A percentile compares a stretch with the other conserved stretches of the same genome.
phyloP scores from a whole-genome alignment of 2,888 invertebrate species.

The Spodoptera exigua region DNA sequence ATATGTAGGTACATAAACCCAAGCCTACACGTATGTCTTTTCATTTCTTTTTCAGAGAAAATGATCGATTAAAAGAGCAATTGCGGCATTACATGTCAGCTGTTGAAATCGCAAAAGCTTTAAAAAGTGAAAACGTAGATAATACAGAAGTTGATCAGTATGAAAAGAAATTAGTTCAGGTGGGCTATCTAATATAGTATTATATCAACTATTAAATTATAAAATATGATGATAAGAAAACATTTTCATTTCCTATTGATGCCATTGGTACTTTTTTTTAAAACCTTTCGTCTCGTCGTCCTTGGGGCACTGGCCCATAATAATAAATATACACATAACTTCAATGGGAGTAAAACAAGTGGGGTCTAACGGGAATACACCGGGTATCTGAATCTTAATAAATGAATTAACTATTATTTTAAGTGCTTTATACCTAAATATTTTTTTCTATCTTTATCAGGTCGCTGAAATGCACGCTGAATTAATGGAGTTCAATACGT shows the following conservation, averaged over 20 bases:
- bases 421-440: not conserved
- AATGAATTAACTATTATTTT: too few species aligned
- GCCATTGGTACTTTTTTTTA: too few species aligned
- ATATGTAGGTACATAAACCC: too few species aligned
- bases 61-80: constrained; percentile 95
- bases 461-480: constrained; percentile 98
- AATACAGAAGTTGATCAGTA: constrained; percentile 93
- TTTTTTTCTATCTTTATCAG: constrained; percentile 74
- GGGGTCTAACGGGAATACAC: too few species aligned
- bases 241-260: too few species aligned
- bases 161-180: constrained; percentile 96
- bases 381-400: too few species aligned
- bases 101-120: constrained; percentile 95
- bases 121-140: constrained; percentile 88
- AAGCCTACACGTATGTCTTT: too few species aligned
- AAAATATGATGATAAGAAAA: too few species aligned
- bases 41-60: constrained; percentile 90
- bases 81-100: constrained; percentile 95
- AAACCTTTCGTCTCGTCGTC: too few species aligned
- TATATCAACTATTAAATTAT: not conserved
- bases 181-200: constrained; percentile 65
- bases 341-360: too few species aligned
- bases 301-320: too few species aligned
- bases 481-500: constrained; percentile 96
- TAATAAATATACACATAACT: too few species aligned